A percentile compares a stretch with the other conserved stretches of the same genome.
Evolutionary conservation across 2,113 vertebrate species (phyloP).

Genomic region (Arothron firmamentum): DNA sequence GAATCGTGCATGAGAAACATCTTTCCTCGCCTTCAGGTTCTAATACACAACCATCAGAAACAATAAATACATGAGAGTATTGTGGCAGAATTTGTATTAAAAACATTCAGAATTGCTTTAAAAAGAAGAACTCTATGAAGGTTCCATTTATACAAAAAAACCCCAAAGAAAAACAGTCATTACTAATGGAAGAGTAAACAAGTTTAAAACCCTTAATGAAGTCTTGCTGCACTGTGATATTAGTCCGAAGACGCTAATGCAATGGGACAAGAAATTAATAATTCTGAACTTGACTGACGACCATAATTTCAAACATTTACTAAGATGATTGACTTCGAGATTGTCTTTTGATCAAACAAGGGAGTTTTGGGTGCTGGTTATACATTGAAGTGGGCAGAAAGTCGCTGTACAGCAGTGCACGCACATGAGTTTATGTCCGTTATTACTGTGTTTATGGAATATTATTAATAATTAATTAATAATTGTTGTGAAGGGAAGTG

Average conservation of each 20-base stretch:
- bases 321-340: slow-evolving; percentile 11
- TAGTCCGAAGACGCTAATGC: slow-evolving; percentile 24
- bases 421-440: background rate
- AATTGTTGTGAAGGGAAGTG: slow-evolving; percentile 42
- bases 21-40: background rate
- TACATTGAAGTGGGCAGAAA: background rate
- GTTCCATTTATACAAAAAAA: slow-evolving; percentile 29
- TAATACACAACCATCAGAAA: slow-evolving; percentile 9
- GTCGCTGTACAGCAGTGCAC: background rate
- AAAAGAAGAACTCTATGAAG: slow-evolving; percentile 16
- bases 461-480: slow-evolving; percentile 55
- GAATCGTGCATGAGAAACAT: background rate
- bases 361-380: background rate
- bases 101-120: slow-evolving; percentile 1
- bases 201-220: slow-evolving; percentile 17
- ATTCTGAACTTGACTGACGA: slow-evolving; percentile 23
- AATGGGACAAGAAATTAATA: slow-evolving; percentile 26
- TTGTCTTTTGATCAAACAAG: slow-evolving; percentile 20
- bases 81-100: background rate
- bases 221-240: slow-evolving; percentile 5
- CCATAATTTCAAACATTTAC: slow-evolving; percentile 30
- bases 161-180: slow-evolving; percentile 20
- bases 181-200: slow-evolving; percentile 49
- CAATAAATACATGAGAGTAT: background rate
- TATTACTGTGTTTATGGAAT: slow-evolving; percentile 28